Conservation (phyloP, 2,113 vertebrate genomes). For the Microtus richardsoni region DNA sequence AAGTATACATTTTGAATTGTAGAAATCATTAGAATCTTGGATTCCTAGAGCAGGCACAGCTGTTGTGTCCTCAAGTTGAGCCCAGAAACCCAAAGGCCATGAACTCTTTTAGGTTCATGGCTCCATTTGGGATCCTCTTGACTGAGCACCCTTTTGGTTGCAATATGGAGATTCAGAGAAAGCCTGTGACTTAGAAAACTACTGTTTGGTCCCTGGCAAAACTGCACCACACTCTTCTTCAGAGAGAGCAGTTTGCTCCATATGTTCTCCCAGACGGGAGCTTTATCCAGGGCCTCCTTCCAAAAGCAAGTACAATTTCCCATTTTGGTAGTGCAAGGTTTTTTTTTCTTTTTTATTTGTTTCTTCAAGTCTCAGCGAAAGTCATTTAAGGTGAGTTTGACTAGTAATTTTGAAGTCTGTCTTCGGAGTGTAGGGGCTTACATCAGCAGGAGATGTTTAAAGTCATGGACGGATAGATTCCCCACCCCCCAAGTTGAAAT, state of each 20-base stretch:
- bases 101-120: background rate
- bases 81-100: background rate
- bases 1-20: background rate
- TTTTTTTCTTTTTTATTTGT: background rate
- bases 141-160: background rate
- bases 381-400: constrained; percentile 70
- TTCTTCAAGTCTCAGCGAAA: constrained; percentile 38
- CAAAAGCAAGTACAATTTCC: constrained; percentile 52
- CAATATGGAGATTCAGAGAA: background rate
- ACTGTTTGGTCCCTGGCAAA: constrained; percentile 23
- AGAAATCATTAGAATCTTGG: background rate
- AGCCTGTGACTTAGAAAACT: constrained; percentile 56
- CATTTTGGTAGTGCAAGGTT: background rate
- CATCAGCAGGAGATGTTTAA: too few relatives aligned
- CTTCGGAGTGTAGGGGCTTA: background rate
- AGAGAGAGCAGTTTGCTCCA: constrained; percentile 45
- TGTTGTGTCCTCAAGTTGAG: background rate
- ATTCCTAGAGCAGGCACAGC: background rate
- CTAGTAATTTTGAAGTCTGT: background rate
- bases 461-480: too few relatives aligned
- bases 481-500: background rate
- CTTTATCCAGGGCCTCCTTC: constrained; percentile 63
- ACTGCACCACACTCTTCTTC: background rate
- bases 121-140: background rate
- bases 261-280: constrained; percentile 65